These are phyloP conservation scores for Apus apus DNA, from an alignment of 2,113 vertebrate species.

Conservation along the genomic window DNA sequence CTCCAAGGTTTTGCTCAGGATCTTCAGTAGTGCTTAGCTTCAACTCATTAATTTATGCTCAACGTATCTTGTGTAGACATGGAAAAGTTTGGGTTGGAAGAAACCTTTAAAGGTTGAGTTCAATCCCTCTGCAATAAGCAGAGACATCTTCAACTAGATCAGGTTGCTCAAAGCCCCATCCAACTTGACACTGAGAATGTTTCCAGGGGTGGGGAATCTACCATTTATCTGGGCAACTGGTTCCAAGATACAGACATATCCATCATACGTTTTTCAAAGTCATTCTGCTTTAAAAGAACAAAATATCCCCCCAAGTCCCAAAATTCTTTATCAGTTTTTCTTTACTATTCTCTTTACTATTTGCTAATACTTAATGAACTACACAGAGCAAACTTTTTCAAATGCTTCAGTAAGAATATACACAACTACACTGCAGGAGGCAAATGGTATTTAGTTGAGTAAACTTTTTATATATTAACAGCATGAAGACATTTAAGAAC, in stretches of 20 bases:
- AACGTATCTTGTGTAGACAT: background rate
- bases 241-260: background rate
- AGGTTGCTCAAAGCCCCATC: background rate
- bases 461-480: background rate
- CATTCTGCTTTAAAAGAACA: background rate
- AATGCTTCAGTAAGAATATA: background rate
- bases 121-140: background rate
- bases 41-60: background rate
- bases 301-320: background rate
- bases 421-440: background rate
- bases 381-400: background rate
- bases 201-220: background rate
- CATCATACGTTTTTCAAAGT: accelerated
- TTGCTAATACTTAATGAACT: background rate
- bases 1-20: background rate
- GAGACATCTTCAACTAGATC: background rate
- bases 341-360: background rate
- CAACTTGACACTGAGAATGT: background rate
- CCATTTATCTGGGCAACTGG: background rate
- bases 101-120: background rate
- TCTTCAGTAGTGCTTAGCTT: background rate
- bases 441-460: background rate
- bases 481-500: background rate
- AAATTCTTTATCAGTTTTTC: background rate
- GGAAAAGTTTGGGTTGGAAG: background rate